phyloP scores from a whole-genome alignment of 2,797 vertebrate genomes.

The Chelon labrosus region DNA sequence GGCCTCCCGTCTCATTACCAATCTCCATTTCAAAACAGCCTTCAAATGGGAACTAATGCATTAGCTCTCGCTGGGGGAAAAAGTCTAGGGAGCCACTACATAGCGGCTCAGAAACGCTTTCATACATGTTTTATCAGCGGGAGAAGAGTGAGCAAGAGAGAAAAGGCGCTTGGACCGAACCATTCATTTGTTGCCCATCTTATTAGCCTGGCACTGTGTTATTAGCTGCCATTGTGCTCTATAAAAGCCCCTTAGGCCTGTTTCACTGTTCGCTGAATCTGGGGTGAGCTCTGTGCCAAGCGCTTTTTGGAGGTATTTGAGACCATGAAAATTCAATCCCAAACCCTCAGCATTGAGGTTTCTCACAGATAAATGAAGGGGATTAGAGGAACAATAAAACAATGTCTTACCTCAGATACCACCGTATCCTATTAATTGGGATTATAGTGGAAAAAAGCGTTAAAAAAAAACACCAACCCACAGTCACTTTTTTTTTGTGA shows the following conservation, averaged over 20 bases:
- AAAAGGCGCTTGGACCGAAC: constrained; percentile 77
- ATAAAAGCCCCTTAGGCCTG: constrained; percentile 78
- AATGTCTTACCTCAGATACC: constrained; percentile 78
- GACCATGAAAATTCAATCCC: constrained; percentile 83
- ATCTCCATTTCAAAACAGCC: constrained; percentile 84
- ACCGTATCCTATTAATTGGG: constrained; percentile 79
- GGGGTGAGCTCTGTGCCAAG: constrained; percentile 77
- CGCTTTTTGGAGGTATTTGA: constrained; percentile 79
- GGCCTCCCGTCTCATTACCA: constrained; percentile 81
- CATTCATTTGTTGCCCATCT: constrained; percentile 81
- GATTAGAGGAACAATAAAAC: constrained; percentile 81
- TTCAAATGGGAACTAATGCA: constrained; percentile 85
- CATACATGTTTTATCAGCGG: constrained; percentile 82
- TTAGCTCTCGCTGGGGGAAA: constrained; percentile 74
- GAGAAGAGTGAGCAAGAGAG: constrained; percentile 69
- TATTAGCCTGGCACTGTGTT: constrained; percentile 84
- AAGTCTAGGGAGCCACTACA: constrained; percentile 75
- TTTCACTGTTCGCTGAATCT: constrained; percentile 77
- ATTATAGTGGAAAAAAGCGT: constrained; percentile 68
- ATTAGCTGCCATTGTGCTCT: constrained; percentile 82
- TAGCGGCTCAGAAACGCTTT: constrained; percentile 79
- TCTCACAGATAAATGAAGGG: constrained; percentile 80
- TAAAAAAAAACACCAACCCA: constrained; percentile 39
- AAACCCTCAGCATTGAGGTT: constrained; percentile 79
- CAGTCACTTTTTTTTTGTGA: constrained; percentile 43